These are phyloP conservation scores for Nannoperca australis DNA, from an alignment of 2,797 vertebrate genomes.

Conservation along the genomic window DNA sequence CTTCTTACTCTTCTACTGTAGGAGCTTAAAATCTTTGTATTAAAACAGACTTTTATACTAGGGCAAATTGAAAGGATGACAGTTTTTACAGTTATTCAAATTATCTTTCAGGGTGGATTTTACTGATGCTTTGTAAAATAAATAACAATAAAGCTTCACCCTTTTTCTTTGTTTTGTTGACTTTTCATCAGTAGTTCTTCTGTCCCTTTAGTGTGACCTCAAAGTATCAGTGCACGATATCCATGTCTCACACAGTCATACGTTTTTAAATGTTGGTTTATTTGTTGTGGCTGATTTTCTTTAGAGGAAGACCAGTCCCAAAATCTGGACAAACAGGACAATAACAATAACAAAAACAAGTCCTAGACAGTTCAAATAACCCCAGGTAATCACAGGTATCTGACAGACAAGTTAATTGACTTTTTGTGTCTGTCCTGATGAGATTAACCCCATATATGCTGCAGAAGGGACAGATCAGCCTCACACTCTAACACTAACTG, in stretches of 20 bases:
- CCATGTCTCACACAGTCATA: slow-evolving; percentile 15
- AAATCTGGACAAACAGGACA: slow-evolving; percentile 14
- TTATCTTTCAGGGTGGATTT: slow-evolving; percentile 78
- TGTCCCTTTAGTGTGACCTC: slow-evolving; percentile 40
- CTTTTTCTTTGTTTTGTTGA: slow-evolving; percentile 65
- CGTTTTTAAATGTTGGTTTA: slow-evolving; percentile 1
- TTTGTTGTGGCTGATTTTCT: slow-evolving; percentile 31
- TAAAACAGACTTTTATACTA: slow-evolving; percentile 77
- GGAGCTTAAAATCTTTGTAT: slow-evolving; percentile 79
- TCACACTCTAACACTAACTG: slow-evolving; percentile 6
- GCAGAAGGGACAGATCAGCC: slow-evolving; percentile 11
- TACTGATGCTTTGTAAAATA: slow-evolving; percentile 81
- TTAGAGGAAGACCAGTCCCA: slow-evolving; percentile 10
- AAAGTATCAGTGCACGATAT: slow-evolving; percentile 22
- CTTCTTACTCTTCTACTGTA: slow-evolving; percentile 66
- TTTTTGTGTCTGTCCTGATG: slow-evolving; percentile 37
- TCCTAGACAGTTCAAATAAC: slow-evolving; percentile 24
- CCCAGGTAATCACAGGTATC: slow-evolving; percentile 21
- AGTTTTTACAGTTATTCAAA: slow-evolving; percentile 73
- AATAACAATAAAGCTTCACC: slow-evolving; percentile 73
- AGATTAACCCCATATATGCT: slow-evolving; percentile 15
- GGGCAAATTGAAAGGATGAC: slow-evolving; percentile 57
- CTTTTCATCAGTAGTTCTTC: slow-evolving; percentile 45
- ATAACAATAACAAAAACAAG: not conserved
- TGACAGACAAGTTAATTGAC: slow-evolving; percentile 39